These are phyloP conservation scores for Eretmochelys imbricata DNA, from an alignment of 2,113 vertebrate species.

Conservation along the genomic window DNA sequence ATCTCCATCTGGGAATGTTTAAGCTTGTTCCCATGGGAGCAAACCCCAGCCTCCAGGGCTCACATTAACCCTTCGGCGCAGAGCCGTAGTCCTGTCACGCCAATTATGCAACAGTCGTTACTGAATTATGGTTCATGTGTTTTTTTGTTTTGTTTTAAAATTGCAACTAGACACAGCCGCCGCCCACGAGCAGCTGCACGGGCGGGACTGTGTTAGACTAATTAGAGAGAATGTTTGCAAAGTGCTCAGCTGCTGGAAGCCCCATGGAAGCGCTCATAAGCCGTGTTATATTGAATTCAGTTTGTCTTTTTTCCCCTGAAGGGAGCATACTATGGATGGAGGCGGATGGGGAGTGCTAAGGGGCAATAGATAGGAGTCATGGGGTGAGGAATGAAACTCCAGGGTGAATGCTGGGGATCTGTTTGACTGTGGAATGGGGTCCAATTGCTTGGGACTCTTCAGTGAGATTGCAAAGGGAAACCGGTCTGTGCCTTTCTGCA, in stretches of 20 bases:
- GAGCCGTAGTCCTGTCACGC: neutral
- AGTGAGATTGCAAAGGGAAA: neutral
- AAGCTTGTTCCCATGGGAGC: neutral
- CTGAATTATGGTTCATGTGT: neutral
- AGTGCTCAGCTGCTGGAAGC: neutral
- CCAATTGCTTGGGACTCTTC: neutral
- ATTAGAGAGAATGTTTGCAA: neutral
- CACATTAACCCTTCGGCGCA: neutral
- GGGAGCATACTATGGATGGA: neutral
- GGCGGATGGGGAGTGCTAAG: neutral
- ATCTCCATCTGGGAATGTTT: neutral
- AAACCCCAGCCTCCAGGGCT: neutral
- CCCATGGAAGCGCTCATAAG: neutral
- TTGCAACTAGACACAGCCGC: neutral
- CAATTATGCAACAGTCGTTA: accelerated
- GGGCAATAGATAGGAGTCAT: accelerated
- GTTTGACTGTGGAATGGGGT: neutral
- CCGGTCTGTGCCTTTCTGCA: accelerated
- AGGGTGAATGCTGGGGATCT: neutral
- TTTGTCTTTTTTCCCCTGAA: accelerated
- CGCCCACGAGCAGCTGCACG: neutral
- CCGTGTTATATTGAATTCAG: neutral
- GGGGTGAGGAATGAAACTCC: neutral
- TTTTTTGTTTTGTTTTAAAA: neutral
- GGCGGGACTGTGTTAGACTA: neutral